A percentile compares a stretch with the other conserved stretches of the same genome.
Conservation (phyloP, 92 coral and sea anemone genomes). For the Umimayanthus chanpuru region DNA sequence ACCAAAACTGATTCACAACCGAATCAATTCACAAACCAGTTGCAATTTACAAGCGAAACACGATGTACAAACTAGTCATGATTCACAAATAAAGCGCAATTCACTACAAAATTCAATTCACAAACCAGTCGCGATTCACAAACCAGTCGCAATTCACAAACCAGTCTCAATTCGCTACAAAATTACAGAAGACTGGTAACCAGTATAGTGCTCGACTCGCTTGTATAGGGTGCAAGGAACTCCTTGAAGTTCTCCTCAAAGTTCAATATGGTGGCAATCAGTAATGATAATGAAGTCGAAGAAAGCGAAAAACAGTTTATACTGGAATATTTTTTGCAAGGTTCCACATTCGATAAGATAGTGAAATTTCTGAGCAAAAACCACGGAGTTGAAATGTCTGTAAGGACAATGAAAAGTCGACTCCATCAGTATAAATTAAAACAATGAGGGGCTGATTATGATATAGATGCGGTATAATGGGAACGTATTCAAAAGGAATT, state of each 20-base stretch:
- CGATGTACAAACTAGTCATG: too few species aligned
- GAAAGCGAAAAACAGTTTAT: neutral
- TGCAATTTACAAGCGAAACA: too few species aligned
- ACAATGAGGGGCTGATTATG: constrained; percentile 28
- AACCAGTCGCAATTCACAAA: too few species aligned
- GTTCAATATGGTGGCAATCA: neutral
- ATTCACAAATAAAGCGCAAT: too few species aligned
- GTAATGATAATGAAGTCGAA: neutral
- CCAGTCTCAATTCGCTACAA: too few species aligned
- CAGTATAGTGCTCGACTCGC: neutral
- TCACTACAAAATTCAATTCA: too few species aligned
- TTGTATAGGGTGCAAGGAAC: neutral
- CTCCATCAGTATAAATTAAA: constrained; percentile 32
- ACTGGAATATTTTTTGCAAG: constrained; percentile 43
- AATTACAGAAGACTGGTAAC: constrained; percentile 5
- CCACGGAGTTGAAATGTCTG: constrained; percentile 21
- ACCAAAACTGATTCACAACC: too few species aligned
- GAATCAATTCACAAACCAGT: too few species aligned
- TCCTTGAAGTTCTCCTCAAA: constrained; percentile 1
- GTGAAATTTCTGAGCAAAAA: neutral
- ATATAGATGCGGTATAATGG: constrained; percentile 15
- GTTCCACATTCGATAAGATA: constrained; percentile 23
- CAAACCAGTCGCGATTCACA: too few species aligned
- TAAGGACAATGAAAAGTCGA: constrained; percentile 32
- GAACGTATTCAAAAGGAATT: constrained; percentile 47